Conservation (phyloP, 1,140 invertebrate genomes). For the Contarinia nasturtii region DNA sequence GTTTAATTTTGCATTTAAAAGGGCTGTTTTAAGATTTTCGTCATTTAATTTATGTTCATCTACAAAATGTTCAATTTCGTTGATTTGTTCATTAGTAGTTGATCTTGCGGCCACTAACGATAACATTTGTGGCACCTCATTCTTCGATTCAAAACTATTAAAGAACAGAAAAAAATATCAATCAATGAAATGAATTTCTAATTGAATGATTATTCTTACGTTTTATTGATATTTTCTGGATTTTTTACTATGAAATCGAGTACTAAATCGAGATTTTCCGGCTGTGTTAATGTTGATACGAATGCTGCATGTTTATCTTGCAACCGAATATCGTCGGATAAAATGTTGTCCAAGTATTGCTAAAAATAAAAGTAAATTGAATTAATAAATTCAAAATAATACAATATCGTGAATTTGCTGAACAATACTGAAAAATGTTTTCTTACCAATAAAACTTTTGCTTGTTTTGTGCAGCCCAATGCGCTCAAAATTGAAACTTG, state of each 20-base stretch:
- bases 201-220: no score
- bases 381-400: no score
- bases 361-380: slow-evolving; percentile 7
- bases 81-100: slow-evolving; percentile 22
- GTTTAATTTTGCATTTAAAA: neutral
- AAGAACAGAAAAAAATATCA: no score
- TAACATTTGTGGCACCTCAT: slow-evolving; percentile 23
- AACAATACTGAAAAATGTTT: no score
- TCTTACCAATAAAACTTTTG: slow-evolving; percentile 23
- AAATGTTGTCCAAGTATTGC: slow-evolving; percentile 14
- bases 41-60: neutral
- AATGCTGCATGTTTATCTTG: slow-evolving; percentile 16
- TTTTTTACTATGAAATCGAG: slow-evolving; percentile 27
- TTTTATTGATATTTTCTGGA: slow-evolving; percentile 16
- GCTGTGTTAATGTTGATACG: slow-evolving; percentile 10
- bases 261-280: slow-evolving; percentile 23
- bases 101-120: slow-evolving; percentile 26
- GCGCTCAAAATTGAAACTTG: slow-evolving; percentile 32
- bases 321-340: slow-evolving; percentile 20
- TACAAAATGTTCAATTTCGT: slow-evolving; percentile 10
- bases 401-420: no score
- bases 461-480: slow-evolving; percentile 33
- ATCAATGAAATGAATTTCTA: no score
- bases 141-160: slow-evolving; percentile 18
- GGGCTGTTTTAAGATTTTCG: neutral